Base-by-base conservation (phyloP, 2,797 vertebrate species). In the Silurus aristotelis region DNA sequence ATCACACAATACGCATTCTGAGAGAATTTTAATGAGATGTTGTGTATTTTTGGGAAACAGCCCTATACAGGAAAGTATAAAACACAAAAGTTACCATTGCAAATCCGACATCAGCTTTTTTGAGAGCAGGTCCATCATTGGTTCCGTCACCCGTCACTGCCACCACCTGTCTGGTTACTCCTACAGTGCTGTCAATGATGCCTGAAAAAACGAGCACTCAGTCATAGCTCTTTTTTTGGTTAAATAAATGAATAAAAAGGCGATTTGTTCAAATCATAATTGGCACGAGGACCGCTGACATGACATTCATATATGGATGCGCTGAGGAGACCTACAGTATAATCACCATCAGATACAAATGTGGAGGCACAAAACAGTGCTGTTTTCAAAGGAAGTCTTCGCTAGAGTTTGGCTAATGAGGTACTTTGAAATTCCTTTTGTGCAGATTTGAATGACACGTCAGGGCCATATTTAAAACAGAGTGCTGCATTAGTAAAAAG, bases 31-130 rank as follows among this genome's bases (percentile, higher is more conserved):
- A 46, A 79, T 15, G 20, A n/a, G 31, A 20, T 1, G 31, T 38
- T 9, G 52, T 27, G 14, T 56, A 25, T 38, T 31, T n/a, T 55
- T 55, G 13, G 13, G 60, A 14, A 64, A 17, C 1, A 1, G 22
- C 20, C 12, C 12, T 48, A 46, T n/a, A 63, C 0, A 8, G 56
- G 56, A 38, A 58, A 60, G 60, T 38, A 9, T 55, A 6, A 20
- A 10, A 9, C 22, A n/a, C 22, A 58, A 31, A 4, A 1, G 88
- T 86, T 96, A 99, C 98, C 98, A 99, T 99, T 85, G 98, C 98
- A 85, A 99, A 99, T 64, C 98, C 98, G 0, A 99, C 98, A 0
- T 99, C 98, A 0, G 98, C 98, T 90, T 99, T 99, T 95, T 99
- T 99, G 88, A 99, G 94, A 64, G 98, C 98, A 0, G 98, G 98